These are phyloP conservation scores for Astreopora myriophthalma DNA, from an alignment of 64 coral and sea anemone genomes.

Conservation along the genomic window DNA sequence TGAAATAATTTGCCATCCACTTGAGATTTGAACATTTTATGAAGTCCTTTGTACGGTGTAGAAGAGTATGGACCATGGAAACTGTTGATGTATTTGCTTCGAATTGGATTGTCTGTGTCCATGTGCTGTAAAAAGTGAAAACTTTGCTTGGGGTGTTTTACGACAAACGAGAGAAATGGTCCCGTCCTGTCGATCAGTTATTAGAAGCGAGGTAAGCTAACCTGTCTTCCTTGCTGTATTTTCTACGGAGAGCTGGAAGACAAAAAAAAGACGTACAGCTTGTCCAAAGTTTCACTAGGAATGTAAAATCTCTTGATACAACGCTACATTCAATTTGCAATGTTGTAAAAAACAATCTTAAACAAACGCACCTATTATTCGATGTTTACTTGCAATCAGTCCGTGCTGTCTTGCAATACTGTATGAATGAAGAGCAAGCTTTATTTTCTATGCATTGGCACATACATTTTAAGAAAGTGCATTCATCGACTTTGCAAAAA, in stretches of 20 bases:
- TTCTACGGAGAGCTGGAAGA: constrained; percentile 66
- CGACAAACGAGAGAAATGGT: background rate
- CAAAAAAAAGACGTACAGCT: background rate
- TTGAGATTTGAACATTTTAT: too few species aligned
- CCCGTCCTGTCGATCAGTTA: background rate
- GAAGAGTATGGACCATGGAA: too few species aligned
- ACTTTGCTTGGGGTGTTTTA: too few species aligned
- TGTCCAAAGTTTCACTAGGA: background rate
- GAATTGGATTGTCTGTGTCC: too few species aligned
- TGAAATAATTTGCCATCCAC: too few species aligned
- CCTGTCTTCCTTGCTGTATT: constrained; percentile 95
- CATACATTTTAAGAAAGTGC: too few species aligned
- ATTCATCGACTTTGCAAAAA: too few species aligned
- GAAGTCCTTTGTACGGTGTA: too few species aligned
- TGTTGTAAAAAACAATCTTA: background rate
- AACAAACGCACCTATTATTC: constrained; percentile 76
- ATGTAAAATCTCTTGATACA: background rate
- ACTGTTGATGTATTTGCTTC: too few species aligned
- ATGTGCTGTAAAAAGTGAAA: too few species aligned
- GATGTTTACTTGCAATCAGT: constrained; percentile 96
- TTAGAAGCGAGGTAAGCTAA: background rate
- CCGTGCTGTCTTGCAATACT: constrained; percentile 96
- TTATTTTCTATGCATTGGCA: too few species aligned
- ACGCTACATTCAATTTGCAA: background rate
- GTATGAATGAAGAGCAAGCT: background rate